Evolutionary conservation across 2,888 invertebrate species (phyloP).

Genomic region (Apocheima hispidaria): DNA sequence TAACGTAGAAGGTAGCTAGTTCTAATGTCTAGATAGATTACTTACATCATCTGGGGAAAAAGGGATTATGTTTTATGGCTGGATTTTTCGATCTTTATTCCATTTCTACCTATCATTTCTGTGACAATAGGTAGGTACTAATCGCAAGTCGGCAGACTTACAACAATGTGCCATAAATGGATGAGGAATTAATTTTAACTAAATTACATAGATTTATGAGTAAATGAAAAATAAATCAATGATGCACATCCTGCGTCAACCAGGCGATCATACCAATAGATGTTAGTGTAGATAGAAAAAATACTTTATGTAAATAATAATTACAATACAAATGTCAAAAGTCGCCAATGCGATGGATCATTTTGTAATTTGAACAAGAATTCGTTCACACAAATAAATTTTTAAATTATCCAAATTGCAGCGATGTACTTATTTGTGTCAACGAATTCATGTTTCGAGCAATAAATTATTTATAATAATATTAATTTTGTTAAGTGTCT

Average conservation of each 20-base stretch:
- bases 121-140: background rate
- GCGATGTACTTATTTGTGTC: slow-evolving; percentile 44
- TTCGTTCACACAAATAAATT: slow-evolving; percentile 31
- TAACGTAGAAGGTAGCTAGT: no score
- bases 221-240: background rate
- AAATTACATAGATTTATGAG: slow-evolving; percentile 1
- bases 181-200: slow-evolving; percentile 27
- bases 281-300: slow-evolving; percentile 63
- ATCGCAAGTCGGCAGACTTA: slow-evolving; percentile 11
- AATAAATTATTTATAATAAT: slow-evolving; percentile 68
- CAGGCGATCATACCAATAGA: slow-evolving; percentile 62
- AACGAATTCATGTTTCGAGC: slow-evolving; percentile 52
- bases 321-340: slow-evolving; percentile 58
- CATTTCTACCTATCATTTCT: background rate
- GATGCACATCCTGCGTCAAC: slow-evolving; percentile 15
- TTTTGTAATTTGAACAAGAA: slow-evolving; percentile 16
- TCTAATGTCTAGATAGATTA: background rate
- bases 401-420: background rate
- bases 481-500: slow-evolving; percentile 52
- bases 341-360: slow-evolving; percentile 65
- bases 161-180: slow-evolving; percentile 44
- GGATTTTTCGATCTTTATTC: background rate
- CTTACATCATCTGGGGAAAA: background rate
- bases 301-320: slow-evolving; percentile 64
- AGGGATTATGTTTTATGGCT: background rate